Percentiles rank a stretch among this genome's conserved stretches.
Evolutionary conservation across 2,797 vertebrate genomes (phyloP).

Genomic region (Etheostoma nigrum): DNA sequence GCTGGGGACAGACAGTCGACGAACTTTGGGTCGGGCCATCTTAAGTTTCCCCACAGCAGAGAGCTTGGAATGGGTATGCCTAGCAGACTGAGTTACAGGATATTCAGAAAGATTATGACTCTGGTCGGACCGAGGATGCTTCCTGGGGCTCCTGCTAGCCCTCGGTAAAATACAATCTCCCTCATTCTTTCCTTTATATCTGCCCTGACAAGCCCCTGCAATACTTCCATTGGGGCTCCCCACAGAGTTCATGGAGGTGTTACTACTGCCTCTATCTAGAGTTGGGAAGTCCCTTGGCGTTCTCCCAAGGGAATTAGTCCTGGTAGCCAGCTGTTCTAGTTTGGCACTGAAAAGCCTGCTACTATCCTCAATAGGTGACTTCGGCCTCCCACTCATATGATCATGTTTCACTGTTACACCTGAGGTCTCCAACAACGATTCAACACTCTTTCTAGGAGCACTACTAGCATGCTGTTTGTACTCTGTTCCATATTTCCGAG

Average conservation of each 20-base stretch:
- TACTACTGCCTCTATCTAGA: slow-evolving; percentile 88
- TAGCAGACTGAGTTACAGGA: slow-evolving; percentile 77
- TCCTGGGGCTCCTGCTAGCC: slow-evolving; percentile 87
- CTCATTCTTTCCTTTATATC: slow-evolving; percentile 62
- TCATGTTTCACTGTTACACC: slow-evolving; percentile 79
- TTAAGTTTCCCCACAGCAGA: slow-evolving; percentile 93
- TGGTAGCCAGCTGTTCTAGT: slow-evolving; percentile 90
- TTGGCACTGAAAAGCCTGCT: slow-evolving; percentile 93
- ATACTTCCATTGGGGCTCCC: slow-evolving; percentile 69
- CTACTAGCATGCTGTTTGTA: slow-evolving; percentile 83
- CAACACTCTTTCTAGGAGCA: slow-evolving; percentile 72
- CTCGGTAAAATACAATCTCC: slow-evolving; percentile 91
- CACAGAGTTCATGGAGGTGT: slow-evolving; percentile 87
- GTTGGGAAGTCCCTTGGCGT: slow-evolving; percentile 86
- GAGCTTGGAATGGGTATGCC: slow-evolving; percentile 88
- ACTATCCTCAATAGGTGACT: slow-evolving; percentile 84
- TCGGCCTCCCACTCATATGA: slow-evolving; percentile 77
- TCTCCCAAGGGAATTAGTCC: slow-evolving; percentile 90
- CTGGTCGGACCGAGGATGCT: slow-evolving; percentile 82
- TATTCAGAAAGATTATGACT: slow-evolving; percentile 69
- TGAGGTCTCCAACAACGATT: slow-evolving; percentile 78
- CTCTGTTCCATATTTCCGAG: slow-evolving; percentile 88
- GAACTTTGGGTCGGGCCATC: slow-evolving; percentile 90
- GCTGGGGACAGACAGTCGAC: slow-evolving; percentile 89
- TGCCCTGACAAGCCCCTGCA: slow-evolving; percentile 78